A percentile compares a stretch with the other conserved stretches of the same genome.
phyloP scores from a whole-genome alignment of 2,113 vertebrate species.

The Istiophorus platypterus region DNA sequence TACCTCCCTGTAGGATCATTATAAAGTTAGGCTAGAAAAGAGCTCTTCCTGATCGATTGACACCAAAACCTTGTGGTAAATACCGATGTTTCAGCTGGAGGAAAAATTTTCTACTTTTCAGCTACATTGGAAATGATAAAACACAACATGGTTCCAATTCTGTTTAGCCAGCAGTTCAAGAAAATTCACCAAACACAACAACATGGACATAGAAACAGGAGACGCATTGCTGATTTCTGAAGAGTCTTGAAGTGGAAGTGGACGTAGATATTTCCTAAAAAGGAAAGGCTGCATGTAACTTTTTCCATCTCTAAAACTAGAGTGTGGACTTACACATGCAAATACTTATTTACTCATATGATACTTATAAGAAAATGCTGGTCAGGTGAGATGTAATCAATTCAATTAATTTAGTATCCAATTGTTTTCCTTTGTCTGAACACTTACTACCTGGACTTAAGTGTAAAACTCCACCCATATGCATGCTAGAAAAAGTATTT shows the following conservation, averaged over 20 bases:
- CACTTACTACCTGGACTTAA: slow-evolving; percentile 13
- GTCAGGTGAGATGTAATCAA: slow-evolving; percentile 16
- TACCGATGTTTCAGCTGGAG: slow-evolving; percentile 10
- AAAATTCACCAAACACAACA: background rate
- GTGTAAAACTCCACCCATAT: slow-evolving; percentile 52
- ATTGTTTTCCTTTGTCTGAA: slow-evolving; percentile 39
- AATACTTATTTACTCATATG: background rate
- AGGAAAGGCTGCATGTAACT: background rate
- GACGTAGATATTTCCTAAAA: slow-evolving; percentile 2
- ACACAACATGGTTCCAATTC: slow-evolving; percentile 22
- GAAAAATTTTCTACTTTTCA: slow-evolving; percentile 7
- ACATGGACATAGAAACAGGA: background rate
- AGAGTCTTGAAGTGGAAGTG: background rate
- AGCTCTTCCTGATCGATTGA: slow-evolving; percentile 22
- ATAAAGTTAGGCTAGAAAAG: background rate
- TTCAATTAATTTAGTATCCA: slow-evolving; percentile 9
- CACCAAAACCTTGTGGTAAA: slow-evolving; percentile 10
- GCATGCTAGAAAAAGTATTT: slow-evolving; percentile 45
- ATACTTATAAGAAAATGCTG: background rate
- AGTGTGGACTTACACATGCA: background rate
- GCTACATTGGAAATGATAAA: slow-evolving; percentile 17
- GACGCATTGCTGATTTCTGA: background rate
- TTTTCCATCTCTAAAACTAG: slow-evolving; percentile 5
- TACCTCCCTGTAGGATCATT: background rate
- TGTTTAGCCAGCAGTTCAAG: slow-evolving; percentile 6